phyloP scores from a whole-genome alignment of 2,113 vertebrate genomes.

The Nothocercus nigrocapillus region DNA sequence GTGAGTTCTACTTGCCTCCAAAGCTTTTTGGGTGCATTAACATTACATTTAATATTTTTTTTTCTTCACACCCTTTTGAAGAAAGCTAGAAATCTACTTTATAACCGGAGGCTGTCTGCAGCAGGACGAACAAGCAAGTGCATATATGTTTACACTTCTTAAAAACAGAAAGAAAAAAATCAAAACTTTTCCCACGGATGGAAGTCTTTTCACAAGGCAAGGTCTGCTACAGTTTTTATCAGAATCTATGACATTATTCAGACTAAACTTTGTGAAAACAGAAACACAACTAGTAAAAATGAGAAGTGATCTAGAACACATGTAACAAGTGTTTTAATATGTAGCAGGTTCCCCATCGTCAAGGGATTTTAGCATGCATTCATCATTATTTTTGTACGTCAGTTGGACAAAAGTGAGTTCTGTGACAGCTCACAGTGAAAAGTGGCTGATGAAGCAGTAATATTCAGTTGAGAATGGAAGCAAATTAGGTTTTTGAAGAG shows the following conservation, averaged over 20 bases:
- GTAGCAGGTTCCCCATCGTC: not conserved
- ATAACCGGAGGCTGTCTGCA: not conserved
- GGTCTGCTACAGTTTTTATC: not conserved
- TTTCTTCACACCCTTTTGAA: not conserved
- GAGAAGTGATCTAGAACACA: not conserved
- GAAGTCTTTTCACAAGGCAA: not conserved
- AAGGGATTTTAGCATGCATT: not conserved
- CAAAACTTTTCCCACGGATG: not conserved
- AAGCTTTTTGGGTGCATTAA: not conserved
- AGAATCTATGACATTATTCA: not conserved
- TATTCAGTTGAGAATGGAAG: not conserved
- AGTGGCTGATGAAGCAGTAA: not conserved
- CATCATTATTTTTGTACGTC: not conserved
- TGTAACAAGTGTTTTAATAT: not conserved
- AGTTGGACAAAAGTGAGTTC: not conserved
- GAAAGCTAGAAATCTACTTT: not conserved
- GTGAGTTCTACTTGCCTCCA: not conserved
- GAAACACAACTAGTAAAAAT: not conserved
- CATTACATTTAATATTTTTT: not conserved
- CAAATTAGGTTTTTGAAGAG: not conserved
- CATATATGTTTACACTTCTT: not conserved
- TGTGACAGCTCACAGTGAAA: not conserved
- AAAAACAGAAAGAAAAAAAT: not conserved
- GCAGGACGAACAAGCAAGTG: rapidly evolving
- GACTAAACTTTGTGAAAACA: not conserved